phyloP scores from a whole-genome alignment of 2,797 vertebrate species.

The Lepidocolaptes lacrymiger region DNA sequence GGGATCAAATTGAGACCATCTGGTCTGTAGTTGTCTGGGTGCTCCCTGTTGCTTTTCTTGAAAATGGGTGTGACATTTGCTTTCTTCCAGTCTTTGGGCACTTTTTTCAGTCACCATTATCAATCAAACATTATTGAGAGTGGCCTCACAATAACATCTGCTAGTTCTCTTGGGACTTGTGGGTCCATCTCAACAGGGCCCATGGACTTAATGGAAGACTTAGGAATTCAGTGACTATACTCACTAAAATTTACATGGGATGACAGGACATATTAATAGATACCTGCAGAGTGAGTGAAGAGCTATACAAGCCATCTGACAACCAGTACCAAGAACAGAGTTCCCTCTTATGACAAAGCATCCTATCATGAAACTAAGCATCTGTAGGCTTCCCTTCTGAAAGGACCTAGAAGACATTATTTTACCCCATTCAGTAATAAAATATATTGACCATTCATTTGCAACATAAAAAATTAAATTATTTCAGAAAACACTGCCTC shows the following conservation, averaged over 20 bases:
- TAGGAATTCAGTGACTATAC: background rate
- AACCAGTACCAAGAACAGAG: background rate
- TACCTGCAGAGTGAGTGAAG: background rate
- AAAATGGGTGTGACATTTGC: background rate
- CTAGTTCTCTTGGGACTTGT: background rate
- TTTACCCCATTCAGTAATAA: background rate
- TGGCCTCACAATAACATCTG: background rate
- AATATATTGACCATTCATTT: background rate
- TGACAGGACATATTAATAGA: background rate
- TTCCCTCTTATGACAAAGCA: background rate
- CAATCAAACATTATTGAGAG: background rate
- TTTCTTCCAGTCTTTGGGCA: background rate
- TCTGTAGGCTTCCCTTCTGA: background rate
- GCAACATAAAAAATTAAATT: background rate
- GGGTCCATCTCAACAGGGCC: background rate
- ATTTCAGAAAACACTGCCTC: background rate
- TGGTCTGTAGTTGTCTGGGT: background rate
- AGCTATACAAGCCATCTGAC: background rate
- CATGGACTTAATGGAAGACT: background rate
- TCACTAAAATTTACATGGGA: background rate
- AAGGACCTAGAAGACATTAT: background rate
- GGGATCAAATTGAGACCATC: background rate
- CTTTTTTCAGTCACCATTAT: background rate
- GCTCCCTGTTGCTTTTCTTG: background rate
- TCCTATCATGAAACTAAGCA: background rate